These are phyloP conservation scores for Palythoa heliodiscus DNA, from an alignment of 92 coral and sea anemone genomes.

Conservation along the genomic window DNA sequence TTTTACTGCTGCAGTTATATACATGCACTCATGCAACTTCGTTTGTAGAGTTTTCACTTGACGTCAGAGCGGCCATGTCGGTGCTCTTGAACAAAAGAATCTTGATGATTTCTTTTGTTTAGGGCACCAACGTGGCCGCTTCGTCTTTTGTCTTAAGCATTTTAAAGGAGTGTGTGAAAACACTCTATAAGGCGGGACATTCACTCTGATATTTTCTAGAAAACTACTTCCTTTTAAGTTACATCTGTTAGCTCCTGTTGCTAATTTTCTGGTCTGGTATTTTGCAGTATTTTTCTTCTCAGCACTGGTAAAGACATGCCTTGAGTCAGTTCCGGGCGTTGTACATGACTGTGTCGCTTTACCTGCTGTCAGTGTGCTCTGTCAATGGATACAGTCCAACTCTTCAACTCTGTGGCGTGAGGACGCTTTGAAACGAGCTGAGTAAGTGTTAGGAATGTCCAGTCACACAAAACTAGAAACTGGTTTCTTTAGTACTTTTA, in stretches of 20 bases:
- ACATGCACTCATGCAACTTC: too few species aligned
- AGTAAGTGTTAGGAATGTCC: constrained; percentile 48
- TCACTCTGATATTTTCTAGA: too few species aligned
- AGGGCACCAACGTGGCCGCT: too few species aligned
- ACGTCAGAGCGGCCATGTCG: too few species aligned
- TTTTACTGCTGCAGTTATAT: too few species aligned
- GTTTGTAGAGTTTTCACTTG: too few species aligned
- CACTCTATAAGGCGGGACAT: too few species aligned
- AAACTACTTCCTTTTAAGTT: background rate
- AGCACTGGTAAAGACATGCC: constrained; percentile 50
- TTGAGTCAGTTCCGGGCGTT: constrained; percentile 47
- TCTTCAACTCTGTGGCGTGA: constrained; percentile 75
- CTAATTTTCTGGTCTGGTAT: background rate
- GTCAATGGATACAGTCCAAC: constrained; percentile 87
- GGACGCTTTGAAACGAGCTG: constrained; percentile 60
- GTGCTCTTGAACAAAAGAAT: too few species aligned
- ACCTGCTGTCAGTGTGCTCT: constrained; percentile 74
- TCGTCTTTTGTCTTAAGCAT: too few species aligned
- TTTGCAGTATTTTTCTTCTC: constrained; percentile 71
- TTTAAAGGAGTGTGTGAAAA: too few species aligned
- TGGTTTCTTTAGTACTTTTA: background rate
- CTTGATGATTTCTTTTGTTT: too few species aligned
- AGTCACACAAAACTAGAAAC: background rate
- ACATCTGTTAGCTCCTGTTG: background rate
- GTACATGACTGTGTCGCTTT: constrained; percentile 45